phyloP scores from a whole-genome alignment of 2,888 invertebrate genomes.

The Noctua fimbriata region DNA sequence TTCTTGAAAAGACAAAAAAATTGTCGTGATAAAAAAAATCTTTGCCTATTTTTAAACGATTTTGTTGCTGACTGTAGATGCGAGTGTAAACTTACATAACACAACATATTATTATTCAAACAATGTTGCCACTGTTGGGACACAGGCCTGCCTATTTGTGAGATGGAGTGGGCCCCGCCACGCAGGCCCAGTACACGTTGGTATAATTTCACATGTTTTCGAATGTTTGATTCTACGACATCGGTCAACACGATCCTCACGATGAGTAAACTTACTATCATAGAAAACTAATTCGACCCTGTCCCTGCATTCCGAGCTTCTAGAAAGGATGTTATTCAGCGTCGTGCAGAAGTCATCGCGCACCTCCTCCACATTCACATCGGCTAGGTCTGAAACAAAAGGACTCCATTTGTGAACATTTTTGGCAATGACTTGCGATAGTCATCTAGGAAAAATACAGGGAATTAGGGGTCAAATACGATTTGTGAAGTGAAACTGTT shows the following conservation, averaged over 20 bases:
- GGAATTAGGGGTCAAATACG: no score
- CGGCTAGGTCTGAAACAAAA: conserved; percentile 42
- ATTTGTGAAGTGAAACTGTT: no score
- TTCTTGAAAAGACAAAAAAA: not conserved
- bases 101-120: not conserved
- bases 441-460: not conserved
- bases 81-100: not conserved
- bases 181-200: not conserved
- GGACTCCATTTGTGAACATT: not conserved
- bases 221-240: not conserved
- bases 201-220: not conserved
- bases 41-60: not conserved
- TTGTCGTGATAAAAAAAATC: rapidly evolving
- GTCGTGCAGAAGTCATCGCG: conserved; percentile 49
- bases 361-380: conserved; percentile 47
- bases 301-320: conserved; percentile 59
- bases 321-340: conserved; percentile 36
- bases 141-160: not conserved
- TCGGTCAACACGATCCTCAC: not conserved
- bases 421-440: not conserved
- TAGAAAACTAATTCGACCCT: conserved; percentile 49
- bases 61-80: not conserved
- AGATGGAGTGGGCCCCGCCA: not conserved
- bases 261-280: conserved; percentile 40
- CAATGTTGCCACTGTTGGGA: not conserved